Conservation (phyloP, 1,140 invertebrate genomes). For the Leguminivora glycinivorella region DNA sequence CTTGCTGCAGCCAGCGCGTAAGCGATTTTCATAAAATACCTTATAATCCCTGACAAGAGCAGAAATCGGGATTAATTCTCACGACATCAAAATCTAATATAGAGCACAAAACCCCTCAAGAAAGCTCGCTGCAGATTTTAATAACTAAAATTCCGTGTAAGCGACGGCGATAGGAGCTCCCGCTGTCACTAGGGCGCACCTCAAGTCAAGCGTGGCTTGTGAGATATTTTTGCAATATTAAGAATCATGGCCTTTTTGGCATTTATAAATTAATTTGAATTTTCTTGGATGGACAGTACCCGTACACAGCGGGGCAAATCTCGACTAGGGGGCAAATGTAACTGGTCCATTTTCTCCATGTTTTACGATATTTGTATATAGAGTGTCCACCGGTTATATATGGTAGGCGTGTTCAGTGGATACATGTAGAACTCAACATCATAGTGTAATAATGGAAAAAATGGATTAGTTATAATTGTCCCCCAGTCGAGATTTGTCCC, state of each 20-base stretch:
- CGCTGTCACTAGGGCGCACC: not conserved
- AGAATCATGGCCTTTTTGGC: not conserved
- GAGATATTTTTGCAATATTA: not conserved
- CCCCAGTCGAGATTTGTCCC: too few relatives aligned
- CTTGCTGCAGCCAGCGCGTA: not conserved
- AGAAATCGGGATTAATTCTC: not conserved
- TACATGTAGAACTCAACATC: too few relatives aligned
- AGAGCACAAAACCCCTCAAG: conserved; percentile 23
- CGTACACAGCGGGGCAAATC: too few relatives aligned
- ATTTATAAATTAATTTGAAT: not conserved
- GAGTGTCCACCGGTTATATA: too few relatives aligned
- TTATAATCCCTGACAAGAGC: not conserved
- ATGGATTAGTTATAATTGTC: too few relatives aligned
- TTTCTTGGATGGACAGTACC: not conserved
- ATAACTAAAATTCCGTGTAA: conserved; percentile 29
- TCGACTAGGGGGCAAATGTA: too few relatives aligned
- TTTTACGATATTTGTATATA: too few relatives aligned
- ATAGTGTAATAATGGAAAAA: too few relatives aligned
- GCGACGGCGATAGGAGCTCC: conserved; percentile 17
- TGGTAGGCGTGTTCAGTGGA: too few relatives aligned
- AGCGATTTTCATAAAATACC: not conserved
- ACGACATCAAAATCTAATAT: conserved; percentile 24
- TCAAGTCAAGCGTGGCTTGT: not conserved
- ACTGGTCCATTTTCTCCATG: too few relatives aligned
- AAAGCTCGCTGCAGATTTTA: conserved; percentile 26